Evolutionary conservation across 2,113 vertebrate genomes (phyloP).

Genomic region (Takifugu flavidus): DNA sequence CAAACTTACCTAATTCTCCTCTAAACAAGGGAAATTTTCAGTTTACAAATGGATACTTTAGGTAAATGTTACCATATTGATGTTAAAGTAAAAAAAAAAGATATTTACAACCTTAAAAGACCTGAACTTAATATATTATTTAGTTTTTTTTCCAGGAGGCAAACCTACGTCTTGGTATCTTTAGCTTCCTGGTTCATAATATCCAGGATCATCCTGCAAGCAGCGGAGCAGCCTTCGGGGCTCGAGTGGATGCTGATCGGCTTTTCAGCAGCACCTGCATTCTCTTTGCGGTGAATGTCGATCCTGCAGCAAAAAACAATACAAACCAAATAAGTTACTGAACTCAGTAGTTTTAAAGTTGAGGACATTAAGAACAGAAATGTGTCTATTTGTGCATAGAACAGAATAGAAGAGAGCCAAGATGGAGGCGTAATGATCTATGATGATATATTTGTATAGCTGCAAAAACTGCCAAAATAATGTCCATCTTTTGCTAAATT

Average conservation of each 20-base stretch:
- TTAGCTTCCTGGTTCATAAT: slow-evolving; percentile 98
- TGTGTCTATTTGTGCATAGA: neutral
- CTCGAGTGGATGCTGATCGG: slow-evolving; percentile 95
- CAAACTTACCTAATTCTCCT: too few relatives aligned
- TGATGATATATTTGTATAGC: too few relatives aligned
- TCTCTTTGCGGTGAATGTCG: slow-evolving; percentile 93
- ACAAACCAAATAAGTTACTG: too few relatives aligned
- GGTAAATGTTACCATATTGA: too few relatives aligned
- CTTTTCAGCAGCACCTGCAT: slow-evolving; percentile 90
- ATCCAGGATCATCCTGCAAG: slow-evolving; percentile 93
- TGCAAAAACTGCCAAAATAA: too few relatives aligned
- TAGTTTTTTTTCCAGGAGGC: neutral
- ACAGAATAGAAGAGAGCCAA: neutral
- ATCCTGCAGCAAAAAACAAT: slow-evolving; percentile 71
- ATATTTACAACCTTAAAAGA: too few relatives aligned
- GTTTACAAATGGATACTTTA: too few relatives aligned
- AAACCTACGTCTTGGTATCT: slow-evolving; percentile 91
- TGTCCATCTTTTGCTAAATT: too few relatives aligned
- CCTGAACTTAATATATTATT: neutral
- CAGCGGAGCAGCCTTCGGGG: slow-evolving; percentile 88
- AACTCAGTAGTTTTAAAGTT: neutral
- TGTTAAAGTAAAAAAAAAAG: too few relatives aligned
- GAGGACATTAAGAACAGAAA: neutral
- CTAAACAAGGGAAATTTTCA: too few relatives aligned
- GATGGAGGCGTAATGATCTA: too few relatives aligned